Conservation (phyloP, 1,140 invertebrate species). For the Campoletis sonorensis region DNA sequence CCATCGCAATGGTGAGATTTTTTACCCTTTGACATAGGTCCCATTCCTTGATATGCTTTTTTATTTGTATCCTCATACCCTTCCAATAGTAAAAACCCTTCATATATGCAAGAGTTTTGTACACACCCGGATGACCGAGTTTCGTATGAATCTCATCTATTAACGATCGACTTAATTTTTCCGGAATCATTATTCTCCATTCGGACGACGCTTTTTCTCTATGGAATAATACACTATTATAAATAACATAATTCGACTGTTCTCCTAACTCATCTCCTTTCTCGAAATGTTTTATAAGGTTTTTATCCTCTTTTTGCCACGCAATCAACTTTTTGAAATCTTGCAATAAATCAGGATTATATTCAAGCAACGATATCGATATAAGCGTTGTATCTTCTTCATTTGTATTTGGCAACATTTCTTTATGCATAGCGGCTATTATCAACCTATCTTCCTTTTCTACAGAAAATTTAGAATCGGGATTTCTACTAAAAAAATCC, state of each 20-base stretch:
- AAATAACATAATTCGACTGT: too few relatives aligned
- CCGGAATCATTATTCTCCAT: background rate
- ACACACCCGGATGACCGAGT: slow-evolving; percentile 9
- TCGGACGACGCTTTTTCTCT: background rate
- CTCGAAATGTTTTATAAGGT: too few relatives aligned
- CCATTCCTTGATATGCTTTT: background rate
- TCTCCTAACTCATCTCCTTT: too few relatives aligned
- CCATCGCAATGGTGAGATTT: background rate
- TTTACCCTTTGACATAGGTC: slow-evolving; percentile 23
- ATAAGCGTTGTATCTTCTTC: too few relatives aligned
- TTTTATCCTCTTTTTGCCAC: too few relatives aligned
- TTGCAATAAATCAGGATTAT: too few relatives aligned
- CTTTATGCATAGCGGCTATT: background rate
- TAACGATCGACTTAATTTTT: background rate
- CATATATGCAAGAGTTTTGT: slow-evolving; percentile 14
- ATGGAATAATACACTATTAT: background rate
- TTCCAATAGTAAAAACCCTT: slow-evolving; percentile 25
- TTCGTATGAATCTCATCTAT: background rate
- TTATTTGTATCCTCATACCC: background rate
- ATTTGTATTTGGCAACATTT: background rate
- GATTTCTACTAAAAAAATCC: background rate
- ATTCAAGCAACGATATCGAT: too few relatives aligned
- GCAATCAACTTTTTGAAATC: too few relatives aligned
- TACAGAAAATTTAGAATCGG: background rate
- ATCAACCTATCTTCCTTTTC: background rate